Evolutionary conservation across 30 jellyfish, hydroid and myxozoan species (phyloP), one percentile per base, ranked within the genome.

Genomic region (Cassiopea xamachana): DNA sequence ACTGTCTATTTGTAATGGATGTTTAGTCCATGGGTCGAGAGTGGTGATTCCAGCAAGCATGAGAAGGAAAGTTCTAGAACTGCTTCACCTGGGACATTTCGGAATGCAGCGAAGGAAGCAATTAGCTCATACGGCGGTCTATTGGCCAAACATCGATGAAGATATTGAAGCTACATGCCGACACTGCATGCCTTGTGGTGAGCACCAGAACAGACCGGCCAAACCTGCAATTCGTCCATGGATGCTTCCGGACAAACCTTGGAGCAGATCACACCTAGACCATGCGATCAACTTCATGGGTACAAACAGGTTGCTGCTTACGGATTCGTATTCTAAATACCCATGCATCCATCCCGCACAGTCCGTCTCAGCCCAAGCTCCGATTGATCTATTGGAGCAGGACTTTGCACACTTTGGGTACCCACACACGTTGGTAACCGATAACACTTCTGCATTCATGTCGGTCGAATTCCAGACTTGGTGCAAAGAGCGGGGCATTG

Each of bases 111-210:
- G 27, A 13, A 82, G 12, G 89, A 82, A 74, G 76, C 75, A 43
- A 3, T 62, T 82, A 5, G 92, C 91, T 43, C 7, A 87, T n/a
- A 74, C 91, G 6, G 48, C 80, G 5, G 88, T 50, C 62, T 85
- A 85, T 74, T 76, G 94, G 94, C 94, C 92, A 75, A 87, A 87
- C 64, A 87, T 87, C 55, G 86, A 69, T 47, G 78, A 71, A n/a
- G 93, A 85, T 72, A 85, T 85, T 51, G 77, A 85, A 60, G 82
- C 81, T 19, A 46, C 69, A 79, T 64, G 70, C 73, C 14, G 82
- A 77, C 79, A 60, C 75, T 87, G 90, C 81, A 67, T 61, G 16
- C 59, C 84, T 61, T 87, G 94, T 50, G 88, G 68, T 46, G 73
- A 62, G 76, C 89, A 84, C 48, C 77, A 62, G 64, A 69, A 84